A percentile compares a stretch with the other conserved stretches of the same genome.
These are phyloP conservation scores for Pituophis catenifer DNA, from an alignment of 2,113 vertebrate genomes.

Conservation along the genomic window DNA sequence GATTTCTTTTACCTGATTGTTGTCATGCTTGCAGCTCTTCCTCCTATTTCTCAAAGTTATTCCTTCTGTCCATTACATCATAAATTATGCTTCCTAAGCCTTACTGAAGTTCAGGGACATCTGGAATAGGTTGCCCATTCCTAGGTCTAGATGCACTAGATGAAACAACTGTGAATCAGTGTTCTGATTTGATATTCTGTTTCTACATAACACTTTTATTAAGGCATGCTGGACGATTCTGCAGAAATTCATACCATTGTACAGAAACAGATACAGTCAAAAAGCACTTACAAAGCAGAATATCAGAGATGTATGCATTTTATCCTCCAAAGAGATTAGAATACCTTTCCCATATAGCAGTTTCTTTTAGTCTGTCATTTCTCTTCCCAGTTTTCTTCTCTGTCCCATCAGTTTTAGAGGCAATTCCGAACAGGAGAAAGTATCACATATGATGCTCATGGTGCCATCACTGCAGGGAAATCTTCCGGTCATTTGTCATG, in stretches of 20 bases:
- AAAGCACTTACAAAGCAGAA: neutral
- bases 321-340: slow-evolving; percentile 33
- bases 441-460: slow-evolving; percentile 35
- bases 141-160: neutral
- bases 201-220: neutral
- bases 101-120: neutral
- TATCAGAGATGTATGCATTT: neutral
- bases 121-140: neutral
- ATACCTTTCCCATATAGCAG: slow-evolving; percentile 26
- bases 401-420: slow-evolving; percentile 38
- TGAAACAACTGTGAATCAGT: neutral
- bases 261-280: neutral
- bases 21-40: neutral
- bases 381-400: slow-evolving; percentile 40
- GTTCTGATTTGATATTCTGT: neutral
- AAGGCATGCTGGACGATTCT: neutral
- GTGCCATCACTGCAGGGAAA: neutral
- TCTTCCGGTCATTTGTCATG: slow-evolving; percentile 38
- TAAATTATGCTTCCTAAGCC: neutral
- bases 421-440: slow-evolving; percentile 36
- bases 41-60: neutral
- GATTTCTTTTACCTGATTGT: neutral
- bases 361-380: neutral
- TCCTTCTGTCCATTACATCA: neutral
- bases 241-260: neutral